Percentiles rank a stretch among this genome's conserved stretches.
Conservation (phyloP, 2,113 vertebrate genomes). For the Mormoops blainvillei region DNA sequence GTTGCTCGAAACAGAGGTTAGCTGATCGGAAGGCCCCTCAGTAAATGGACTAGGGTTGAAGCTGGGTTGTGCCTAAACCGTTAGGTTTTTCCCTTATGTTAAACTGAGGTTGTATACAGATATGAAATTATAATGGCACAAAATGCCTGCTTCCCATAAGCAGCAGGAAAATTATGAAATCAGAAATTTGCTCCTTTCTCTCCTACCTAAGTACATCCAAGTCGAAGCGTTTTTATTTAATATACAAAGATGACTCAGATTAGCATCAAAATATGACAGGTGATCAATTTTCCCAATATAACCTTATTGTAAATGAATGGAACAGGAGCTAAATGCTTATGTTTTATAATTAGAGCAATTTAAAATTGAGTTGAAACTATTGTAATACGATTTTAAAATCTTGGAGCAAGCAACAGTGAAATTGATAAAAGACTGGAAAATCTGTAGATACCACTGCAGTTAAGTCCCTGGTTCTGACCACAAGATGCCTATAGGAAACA, state of each 20-base stretch:
- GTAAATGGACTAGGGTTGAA: not conserved
- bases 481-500: not conserved
- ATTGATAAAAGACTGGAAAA: not conserved
- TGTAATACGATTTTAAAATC: not conserved
- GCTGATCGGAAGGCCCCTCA: not conserved
- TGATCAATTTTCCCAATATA: not conserved
- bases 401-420: not conserved
- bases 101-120: not conserved
- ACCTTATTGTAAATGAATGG: not conserved
- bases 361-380: not conserved
- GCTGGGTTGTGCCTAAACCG: not conserved
- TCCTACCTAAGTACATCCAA: not conserved
- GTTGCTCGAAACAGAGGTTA: not conserved
- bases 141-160: not conserved
- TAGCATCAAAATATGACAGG: not conserved
- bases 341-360: not conserved
- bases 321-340: not conserved
- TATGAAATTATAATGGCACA: not conserved
- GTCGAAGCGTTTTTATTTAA: not conserved
- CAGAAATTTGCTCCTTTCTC: not conserved
- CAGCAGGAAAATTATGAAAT: not conserved
- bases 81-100: not conserved
- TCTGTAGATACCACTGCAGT: accelerated
- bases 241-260: not conserved
- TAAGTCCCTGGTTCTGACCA: not conserved